These are phyloP conservation scores for Falco rusticolus DNA, from an alignment of 2,797 vertebrate genomes.

Conservation along the genomic window DNA sequence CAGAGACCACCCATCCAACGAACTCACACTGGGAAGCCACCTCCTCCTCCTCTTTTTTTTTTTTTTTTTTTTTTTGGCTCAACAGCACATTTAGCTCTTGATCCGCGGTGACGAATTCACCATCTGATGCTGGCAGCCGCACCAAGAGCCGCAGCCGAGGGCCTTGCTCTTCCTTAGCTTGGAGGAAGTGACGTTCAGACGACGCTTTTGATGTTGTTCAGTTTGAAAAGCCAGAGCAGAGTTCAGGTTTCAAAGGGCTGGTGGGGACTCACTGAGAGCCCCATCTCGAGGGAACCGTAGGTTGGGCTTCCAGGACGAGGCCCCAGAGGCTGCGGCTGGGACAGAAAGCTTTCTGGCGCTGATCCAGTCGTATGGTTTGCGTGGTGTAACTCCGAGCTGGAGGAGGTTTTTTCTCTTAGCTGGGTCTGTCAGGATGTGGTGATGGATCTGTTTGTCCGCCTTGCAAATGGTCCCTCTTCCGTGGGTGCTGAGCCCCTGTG, in stretches of 20 bases:
- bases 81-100: neutral
- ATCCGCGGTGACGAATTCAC: neutral
- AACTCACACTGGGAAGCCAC: neutral
- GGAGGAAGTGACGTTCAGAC: neutral
- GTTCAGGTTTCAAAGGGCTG: neutral
- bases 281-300: accelerated
- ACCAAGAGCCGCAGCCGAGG: neutral
- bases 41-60: neutral
- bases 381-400: neutral
- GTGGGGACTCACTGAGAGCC: neutral
- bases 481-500: neutral
- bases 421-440: neutral
- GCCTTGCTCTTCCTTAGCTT: neutral
- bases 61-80: neutral
- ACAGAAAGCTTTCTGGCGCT: neutral
- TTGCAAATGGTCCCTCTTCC: neutral
- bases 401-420: neutral
- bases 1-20: constrained; percentile 46
- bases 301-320: neutral
- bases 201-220: accelerated
- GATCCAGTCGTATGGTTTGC: accelerated
- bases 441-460: neutral
- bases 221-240: neutral
- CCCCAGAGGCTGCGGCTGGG: neutral
- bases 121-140: neutral